Conservation (phyloP, 2,888 invertebrate species). For the Drosophila kambysellisi region DNA sequence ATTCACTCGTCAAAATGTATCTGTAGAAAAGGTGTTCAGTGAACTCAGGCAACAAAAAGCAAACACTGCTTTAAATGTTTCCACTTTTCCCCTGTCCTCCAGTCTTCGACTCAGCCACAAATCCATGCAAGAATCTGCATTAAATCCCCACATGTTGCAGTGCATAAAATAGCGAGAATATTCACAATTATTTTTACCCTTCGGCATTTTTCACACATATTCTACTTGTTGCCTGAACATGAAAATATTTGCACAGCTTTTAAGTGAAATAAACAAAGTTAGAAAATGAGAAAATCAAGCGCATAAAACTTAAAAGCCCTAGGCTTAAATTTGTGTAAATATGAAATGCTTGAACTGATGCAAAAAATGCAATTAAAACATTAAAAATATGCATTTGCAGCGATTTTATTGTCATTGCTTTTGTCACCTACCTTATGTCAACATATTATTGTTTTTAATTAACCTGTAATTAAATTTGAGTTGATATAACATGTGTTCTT, state of each 20-base stretch:
- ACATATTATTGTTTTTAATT: slow-evolving; percentile 53
- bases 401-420: slow-evolving; percentile 7
- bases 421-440: slow-evolving; percentile 13
- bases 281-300: neutral
- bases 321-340: too few relatives aligned
- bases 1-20: neutral
- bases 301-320: neutral
- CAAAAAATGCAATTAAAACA: neutral
- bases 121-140: neutral
- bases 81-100: neutral
- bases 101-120: too few relatives aligned
- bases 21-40: neutral
- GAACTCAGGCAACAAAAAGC: neutral
- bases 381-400: neutral
- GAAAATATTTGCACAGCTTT: slow-evolving; percentile 48
- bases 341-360: neutral
- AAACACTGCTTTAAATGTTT: neutral
- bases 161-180: slow-evolving; percentile 35
- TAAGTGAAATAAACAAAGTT: slow-evolving; percentile 25
- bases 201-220: slow-evolving; percentile 51
- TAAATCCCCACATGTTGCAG: neutral
- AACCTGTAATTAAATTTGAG: slow-evolving; percentile 50
- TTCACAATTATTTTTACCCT: slow-evolving; percentile 61
- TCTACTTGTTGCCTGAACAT: neutral
- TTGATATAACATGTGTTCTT: slow-evolving; percentile 36